Conservation (phyloP, 1,140 invertebrate genomes). For the Drosophila bocqueti region DNA sequence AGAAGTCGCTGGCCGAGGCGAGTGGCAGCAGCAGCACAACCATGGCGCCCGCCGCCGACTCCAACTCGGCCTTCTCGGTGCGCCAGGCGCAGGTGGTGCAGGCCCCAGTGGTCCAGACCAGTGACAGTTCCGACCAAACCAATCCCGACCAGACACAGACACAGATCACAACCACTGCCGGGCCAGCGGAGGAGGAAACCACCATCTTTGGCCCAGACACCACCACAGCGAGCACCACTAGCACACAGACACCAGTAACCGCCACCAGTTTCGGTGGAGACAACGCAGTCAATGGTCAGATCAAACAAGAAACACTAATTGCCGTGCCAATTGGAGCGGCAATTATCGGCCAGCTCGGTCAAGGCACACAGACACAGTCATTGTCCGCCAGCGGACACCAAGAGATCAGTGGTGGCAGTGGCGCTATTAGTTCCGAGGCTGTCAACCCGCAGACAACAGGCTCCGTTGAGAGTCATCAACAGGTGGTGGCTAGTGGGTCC, state of each 20-base stretch:
- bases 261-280: neutral
- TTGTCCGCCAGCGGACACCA: constrained; percentile 2
- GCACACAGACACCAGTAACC: neutral
- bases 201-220: constrained; percentile 20
- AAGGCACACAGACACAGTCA: constrained; percentile 16
- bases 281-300: neutral
- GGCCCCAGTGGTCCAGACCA: constrained; percentile 32
- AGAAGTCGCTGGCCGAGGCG: constrained; percentile 46
- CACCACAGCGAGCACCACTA: constrained; percentile 1
- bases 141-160: constrained; percentile 5
- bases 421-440: constrained; percentile 13
- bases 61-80: constrained; percentile 70
- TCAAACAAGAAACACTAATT: constrained; percentile 22
- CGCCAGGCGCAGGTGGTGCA: constrained; percentile 61
- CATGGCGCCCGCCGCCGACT: constrained; percentile 49
- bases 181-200: constrained; percentile 23
- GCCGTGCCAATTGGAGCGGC: constrained; percentile 35
- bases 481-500: constrained; percentile 1
- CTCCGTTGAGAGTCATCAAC: neutral
- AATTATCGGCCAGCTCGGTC: constrained; percentile 34
- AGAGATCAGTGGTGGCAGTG: constrained; percentile 12
- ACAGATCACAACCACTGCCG: constrained; percentile 5
- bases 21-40: constrained; percentile 11
- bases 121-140: constrained; percentile 1
- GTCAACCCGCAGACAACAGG: constrained; percentile 1